Evolutionary conservation across 2,797 vertebrate genomes (phyloP), one percentile per base, ranked within the genome.

Genomic region (Anolis apletophallus): DNA sequence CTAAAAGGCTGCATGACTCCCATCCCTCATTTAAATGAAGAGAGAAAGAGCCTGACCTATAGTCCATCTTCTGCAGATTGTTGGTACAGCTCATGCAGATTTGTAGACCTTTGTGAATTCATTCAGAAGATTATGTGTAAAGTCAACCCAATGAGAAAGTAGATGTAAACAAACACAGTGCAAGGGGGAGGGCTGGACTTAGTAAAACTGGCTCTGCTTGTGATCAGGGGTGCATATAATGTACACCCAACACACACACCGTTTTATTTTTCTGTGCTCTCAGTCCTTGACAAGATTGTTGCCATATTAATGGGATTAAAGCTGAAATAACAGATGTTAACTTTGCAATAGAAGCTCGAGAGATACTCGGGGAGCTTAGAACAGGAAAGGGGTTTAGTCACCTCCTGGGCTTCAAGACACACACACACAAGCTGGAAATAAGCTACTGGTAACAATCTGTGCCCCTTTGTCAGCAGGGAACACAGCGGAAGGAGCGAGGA

Each of bases 271-370:
- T 82, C 84, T 80, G 19, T 79, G 55, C 85, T 87, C 77, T 81
- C 85, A n/a, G 50, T 75, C 85, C 85, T 87, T 81, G 81, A 80
- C 3, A 57, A 85, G 69, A 86, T 57, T 86, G 68, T 85, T 88
- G 88, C 88, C 74, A 68, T 86, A 88, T 86, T 88, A 89, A 83
- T 82, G 59, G 84, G 84, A 78, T 85, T 88, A 72, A 83, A 85
- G 46, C 57, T 57, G 88, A 75, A 83, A 82, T 86, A 86, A 89
- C 88, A 89, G 88, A 82, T 89, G 84, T 89, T 89, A 74, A 80
- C 84, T 83, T 79, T 67, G 80, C 84, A 46, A 5, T 86, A 81
- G 84, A 79, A 85, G 74, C 84, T 85, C 88, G 80, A 80, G 84
- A 64, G 80, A 83, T 89, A 79, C 10, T 32, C 84, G 55, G 88